phyloP scores from a whole-genome alignment of 23 tunicate species.

The Clavelina lepadiformis region DNA sequence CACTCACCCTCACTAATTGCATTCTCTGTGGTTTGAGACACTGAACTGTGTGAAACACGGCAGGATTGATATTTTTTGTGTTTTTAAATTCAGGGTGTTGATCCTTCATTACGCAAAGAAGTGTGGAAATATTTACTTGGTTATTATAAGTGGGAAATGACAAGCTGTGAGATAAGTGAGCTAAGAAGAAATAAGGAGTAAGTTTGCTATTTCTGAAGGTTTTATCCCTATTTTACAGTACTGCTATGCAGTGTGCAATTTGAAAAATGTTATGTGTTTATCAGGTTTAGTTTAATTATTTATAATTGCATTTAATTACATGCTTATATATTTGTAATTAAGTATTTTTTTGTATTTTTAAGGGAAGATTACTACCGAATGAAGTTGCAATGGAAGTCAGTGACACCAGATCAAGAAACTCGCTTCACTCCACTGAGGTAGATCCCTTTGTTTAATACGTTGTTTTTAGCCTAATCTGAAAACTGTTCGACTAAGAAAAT shows the following conservation, averaged over 20 bases:
- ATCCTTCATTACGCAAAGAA: conserved; percentile 58
- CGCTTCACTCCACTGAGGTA: conserved; percentile 64
- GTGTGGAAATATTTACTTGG: conserved; percentile 83
- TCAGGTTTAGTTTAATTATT: too few relatives aligned
- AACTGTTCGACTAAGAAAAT: too few relatives aligned
- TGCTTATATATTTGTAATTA: not conserved
- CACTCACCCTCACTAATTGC: too few relatives aligned
- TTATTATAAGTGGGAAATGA: conserved; percentile 74
- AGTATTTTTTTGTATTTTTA: not conserved
- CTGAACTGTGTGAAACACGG: too few relatives aligned
- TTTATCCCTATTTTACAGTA: not conserved
- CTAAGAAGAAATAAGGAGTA: conserved; percentile 59
- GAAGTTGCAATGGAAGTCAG: conserved; percentile 92
- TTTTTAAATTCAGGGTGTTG: conserved; percentile 69
- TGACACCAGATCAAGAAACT: conserved; percentile 50
- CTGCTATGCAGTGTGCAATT: not conserved
- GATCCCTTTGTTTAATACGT: too few relatives aligned
- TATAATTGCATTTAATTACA: too few relatives aligned
- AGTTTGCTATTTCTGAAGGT: too few relatives aligned
- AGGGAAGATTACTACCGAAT: conserved; percentile 78
- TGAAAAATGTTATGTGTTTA: too few relatives aligned
- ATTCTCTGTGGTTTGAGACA: too few relatives aligned
- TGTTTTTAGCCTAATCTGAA: too few relatives aligned
- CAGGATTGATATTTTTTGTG: too few relatives aligned
- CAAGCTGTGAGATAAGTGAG: conserved; percentile 34